These are phyloP conservation scores for Dasypolia templi DNA, from an alignment of 2,888 invertebrate species.

Conservation along the genomic window DNA sequence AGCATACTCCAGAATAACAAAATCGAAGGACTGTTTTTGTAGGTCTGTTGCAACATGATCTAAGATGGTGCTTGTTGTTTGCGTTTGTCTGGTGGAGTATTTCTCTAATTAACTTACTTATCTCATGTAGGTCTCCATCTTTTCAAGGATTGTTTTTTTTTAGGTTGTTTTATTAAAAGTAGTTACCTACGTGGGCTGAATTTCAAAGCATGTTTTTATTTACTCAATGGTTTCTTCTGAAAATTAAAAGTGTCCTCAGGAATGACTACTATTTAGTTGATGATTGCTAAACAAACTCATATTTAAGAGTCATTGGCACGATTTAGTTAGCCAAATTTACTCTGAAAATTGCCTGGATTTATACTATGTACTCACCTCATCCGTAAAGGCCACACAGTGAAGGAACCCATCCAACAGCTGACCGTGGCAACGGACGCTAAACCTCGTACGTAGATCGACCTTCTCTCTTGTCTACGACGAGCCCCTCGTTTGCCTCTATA, in stretches of 20 bases:
- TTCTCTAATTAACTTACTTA: slow-evolving; percentile 23
- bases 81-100: too few species aligned
- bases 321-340: too few species aligned
- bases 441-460: slow-evolving; percentile 34
- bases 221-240: background rate
- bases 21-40: too few species aligned
- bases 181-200: too few species aligned
- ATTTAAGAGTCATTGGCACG: background rate
- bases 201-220: too few species aligned
- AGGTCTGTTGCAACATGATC: too few species aligned
- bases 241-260: background rate
- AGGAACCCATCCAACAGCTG: slow-evolving; percentile 30
- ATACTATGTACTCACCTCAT: background rate
- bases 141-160: slow-evolving; percentile 25
- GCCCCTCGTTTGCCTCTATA: slow-evolving; percentile 38
- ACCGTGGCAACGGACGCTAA: slow-evolving; percentile 32
- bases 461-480: slow-evolving; percentile 25
- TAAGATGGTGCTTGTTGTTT: too few species aligned
- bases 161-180: background rate
- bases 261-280: background rate
- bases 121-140: background rate
- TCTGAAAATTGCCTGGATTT: too few species aligned
- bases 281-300: background rate
- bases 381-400: background rate
- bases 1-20: too few species aligned